Evolutionary conservation across 1,140 invertebrate species (phyloP).

Genomic region (Episyrphus balteatus): DNA sequence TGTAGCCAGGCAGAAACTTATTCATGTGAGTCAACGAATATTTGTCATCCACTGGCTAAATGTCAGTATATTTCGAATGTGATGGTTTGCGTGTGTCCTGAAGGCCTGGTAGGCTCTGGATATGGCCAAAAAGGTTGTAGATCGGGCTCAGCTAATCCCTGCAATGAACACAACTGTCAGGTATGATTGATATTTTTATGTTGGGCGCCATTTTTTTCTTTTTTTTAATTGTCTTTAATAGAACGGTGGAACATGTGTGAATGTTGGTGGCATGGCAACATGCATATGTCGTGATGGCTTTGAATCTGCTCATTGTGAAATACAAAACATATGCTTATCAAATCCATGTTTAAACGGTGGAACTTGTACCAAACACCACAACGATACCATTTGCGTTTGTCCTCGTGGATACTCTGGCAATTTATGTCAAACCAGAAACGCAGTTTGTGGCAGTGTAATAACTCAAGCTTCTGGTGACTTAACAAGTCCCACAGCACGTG

Average conservation of each 20-base stretch:
- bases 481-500: slow-evolving; percentile 40
- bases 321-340: slow-evolving; percentile 45
- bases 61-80: slow-evolving; percentile 58
- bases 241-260: slow-evolving; percentile 65
- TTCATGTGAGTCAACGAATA: slow-evolving; percentile 13
- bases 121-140: slow-evolving; percentile 22
- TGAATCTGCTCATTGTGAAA: slow-evolving; percentile 38
- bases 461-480: slow-evolving; percentile 28
- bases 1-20: slow-evolving; percentile 16
- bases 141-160: slow-evolving; percentile 11
- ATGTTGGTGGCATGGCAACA: slow-evolving; percentile 28
- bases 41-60: slow-evolving; percentile 48
- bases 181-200: background rate
- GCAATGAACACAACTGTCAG: slow-evolving; percentile 20
- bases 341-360: slow-evolving; percentile 71
- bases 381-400: slow-evolving; percentile 40
- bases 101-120: slow-evolving; percentile 57
- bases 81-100: slow-evolving; percentile 64
- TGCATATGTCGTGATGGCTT: slow-evolving; percentile 48
- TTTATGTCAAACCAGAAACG: slow-evolving; percentile 16
- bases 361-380: slow-evolving; percentile 42
- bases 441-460: slow-evolving; percentile 40
- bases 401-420: slow-evolving; percentile 38
- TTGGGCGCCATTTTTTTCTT: background rate
- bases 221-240: background rate